Evolutionary conservation across 2,797 vertebrate species (phyloP), one percentile per base, ranked within the genome.

Genomic region (Rhadinocentrus ornatus): DNA sequence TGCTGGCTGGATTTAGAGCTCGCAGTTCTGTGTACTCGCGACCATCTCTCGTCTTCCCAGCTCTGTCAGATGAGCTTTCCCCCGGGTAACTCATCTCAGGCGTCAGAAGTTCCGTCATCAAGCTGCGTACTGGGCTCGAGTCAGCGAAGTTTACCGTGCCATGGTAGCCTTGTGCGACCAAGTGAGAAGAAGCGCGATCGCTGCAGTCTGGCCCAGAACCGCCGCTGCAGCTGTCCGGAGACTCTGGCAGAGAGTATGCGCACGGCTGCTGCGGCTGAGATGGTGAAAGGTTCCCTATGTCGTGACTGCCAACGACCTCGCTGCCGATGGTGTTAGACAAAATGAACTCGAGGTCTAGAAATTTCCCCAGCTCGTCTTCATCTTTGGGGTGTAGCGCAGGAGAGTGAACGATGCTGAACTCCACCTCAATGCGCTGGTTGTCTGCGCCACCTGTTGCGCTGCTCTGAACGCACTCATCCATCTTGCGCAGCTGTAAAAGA

Each of bases 291-390:
- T 66, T 77, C 20, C 71, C 77, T 2, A 69, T 9, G 81, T 10
- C 39, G 54, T 24, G 60, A 62, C 1, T 61, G 76, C 75, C 66
- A 20, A 67, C 84, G 50, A 64, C 83, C n/a, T 89, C 90, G 0
- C 91, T 80, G 41, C 87, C 74, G 56, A 95, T 90, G 0, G 93
- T 94, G 90, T 98, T 97, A 0, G 96, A 94, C 73, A 98, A 75
- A 71, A 98, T 98, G 87, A 98, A 98, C 56, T 98, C 97, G 62
- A 98, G 88, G 86, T 98, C 97, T 78, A 98, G 70, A 76, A 96
- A 96, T 58, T 92, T 95, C 5, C 93, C 94, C 69, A 98, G 79
- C 3, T 97, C 96, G 77, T 97, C 96, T 0, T 97, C 97, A 44
- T 97, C 97, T 73, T 89, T 93, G 7, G 65, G 34, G 0, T 64